Conservation (phyloP, 2,797 vertebrate genomes). For the Tamandua tetradactyla region DNA sequence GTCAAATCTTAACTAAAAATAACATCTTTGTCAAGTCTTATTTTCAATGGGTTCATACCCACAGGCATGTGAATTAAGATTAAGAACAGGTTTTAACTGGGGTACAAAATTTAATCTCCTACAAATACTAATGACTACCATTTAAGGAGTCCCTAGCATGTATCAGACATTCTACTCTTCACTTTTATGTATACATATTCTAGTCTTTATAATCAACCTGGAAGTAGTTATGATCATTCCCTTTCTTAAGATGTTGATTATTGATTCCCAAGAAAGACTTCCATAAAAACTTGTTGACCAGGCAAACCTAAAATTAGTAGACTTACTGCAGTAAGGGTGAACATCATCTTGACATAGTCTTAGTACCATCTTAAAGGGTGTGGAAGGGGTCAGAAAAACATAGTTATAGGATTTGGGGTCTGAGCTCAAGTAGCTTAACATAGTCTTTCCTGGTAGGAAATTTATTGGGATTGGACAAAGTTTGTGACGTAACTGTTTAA, state of each 20-base stretch:
- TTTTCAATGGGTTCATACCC: too few relatives aligned
- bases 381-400: not conserved
- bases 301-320: not conserved
- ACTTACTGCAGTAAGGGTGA: not conserved
- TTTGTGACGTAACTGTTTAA: not conserved
- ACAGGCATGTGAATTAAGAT: too few relatives aligned
- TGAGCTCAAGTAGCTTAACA: not conserved
- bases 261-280: not conserved
- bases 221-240: not conserved
- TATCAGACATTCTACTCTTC: not conserved
- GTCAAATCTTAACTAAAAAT: too few relatives aligned
- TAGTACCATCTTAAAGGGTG: not conserved
- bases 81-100: too few relatives aligned
- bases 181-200: not conserved
- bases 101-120: too few relatives aligned
- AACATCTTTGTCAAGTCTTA: too few relatives aligned
- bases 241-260: not conserved
- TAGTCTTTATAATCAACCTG: not conserved
- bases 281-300: not conserved
- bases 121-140: not conserved
- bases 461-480: not conserved
- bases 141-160: not conserved
- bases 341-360: not conserved
- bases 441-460: not conserved
- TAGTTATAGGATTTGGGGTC: not conserved